phyloP scores from a whole-genome alignment of 2,797 vertebrate species.

The Pteronotus mesoamericanus region DNA sequence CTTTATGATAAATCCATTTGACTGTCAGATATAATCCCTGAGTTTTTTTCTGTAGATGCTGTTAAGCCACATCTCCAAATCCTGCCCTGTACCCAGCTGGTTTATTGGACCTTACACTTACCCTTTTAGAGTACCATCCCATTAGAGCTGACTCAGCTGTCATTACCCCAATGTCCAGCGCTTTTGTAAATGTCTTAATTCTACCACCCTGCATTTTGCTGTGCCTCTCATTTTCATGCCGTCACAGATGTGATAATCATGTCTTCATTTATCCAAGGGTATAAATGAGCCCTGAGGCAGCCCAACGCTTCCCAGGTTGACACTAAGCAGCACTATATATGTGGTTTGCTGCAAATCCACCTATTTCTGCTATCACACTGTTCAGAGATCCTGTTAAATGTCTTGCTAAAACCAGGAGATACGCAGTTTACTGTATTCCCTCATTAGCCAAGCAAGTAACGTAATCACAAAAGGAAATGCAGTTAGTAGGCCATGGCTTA shows the following conservation, averaged over 20 bases:
- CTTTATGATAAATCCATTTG: constrained; percentile 22
- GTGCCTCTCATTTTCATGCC: neutral
- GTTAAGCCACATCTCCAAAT: neutral
- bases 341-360: neutral
- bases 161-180: neutral
- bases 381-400: neutral
- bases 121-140: neutral
- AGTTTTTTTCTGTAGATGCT: neutral
- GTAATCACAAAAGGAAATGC: constrained; percentile 51
- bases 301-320: neutral
- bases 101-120: neutral
- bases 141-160: neutral
- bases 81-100: neutral
- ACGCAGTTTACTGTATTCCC: neutral
- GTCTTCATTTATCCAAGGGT: neutral
- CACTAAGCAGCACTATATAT: neutral
- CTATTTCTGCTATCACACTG: neutral
- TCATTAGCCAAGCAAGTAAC: constrained; percentile 27
- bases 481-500: constrained; percentile 12
- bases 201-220: neutral
- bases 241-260: neutral
- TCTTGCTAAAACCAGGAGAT: constrained; percentile 8
- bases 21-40: neutral
- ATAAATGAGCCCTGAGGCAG: neutral
- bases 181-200: neutral